Base-by-base conservation (phyloP, 2,888 invertebrate genomes). In the Cryptocephalus moraei region DNA sequence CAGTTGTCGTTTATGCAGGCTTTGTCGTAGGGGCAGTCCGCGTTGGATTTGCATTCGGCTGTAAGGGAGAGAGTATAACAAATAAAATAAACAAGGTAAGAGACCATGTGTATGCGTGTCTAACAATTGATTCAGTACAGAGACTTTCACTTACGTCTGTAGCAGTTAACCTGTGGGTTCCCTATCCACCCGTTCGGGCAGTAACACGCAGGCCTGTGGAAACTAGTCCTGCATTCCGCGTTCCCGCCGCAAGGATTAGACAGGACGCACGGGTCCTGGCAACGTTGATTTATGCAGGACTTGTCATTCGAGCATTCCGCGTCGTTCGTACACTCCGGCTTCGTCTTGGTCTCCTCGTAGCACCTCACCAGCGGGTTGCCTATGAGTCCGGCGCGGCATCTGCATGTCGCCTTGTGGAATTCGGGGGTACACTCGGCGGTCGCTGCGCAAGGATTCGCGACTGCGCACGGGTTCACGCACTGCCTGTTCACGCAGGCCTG, bases 141-240 rank as follows among this genome's bases (percentile, higher is more conserved):
- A 22, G 6, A 6, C 6, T 22, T 22, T 6, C 6, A 73, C 82
- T 81, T 76, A 91, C 91, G 89, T 77, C 84, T 87, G 66, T 86
- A 90, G 63, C 93, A 93, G 53, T 81, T 79, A 14, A 82, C 71
- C 69, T 91, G 84, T 33, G 93, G 91, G 69, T 92, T 87, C 51
- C 93, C 93, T 44, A 88, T 89, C 73, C 87, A 90, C 53, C 86
- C 88, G 43, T 83, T 79, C 12, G 87, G 87, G 66, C 93, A 93
- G 61, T 78, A 79, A 68, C 93, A 93, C 13, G 81, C 80, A 4
- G 91, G 89, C 55, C 89, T 81, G 64, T 90, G 91, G 57, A 82
- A 78, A 40, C 76, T 74, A 0, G 87, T 84, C 12, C 81, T 76
- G 62, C 93, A 94, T 54, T 86, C 78, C 0, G 92, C 90, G 52